These are phyloP conservation scores for Trachymyrmex septentrionalis DNA, from an alignment of 1,140 invertebrate species.

Conservation along the genomic window DNA sequence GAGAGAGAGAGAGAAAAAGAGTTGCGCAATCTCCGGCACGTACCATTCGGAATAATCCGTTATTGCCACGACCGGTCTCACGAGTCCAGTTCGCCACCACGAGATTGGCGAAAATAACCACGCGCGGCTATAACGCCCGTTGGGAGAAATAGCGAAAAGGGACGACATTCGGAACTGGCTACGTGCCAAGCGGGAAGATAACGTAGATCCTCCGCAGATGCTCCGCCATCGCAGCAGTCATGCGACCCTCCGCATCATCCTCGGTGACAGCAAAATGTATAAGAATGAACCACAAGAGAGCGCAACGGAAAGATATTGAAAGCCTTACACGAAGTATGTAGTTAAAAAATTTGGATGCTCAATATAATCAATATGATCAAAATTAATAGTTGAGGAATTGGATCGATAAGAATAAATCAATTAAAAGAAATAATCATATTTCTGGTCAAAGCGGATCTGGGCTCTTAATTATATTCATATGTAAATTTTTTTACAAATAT, in stretches of 20 bases:
- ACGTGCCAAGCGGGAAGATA: conserved; percentile 75
- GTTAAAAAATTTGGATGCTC: neutral
- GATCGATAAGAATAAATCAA: too few relatives aligned
- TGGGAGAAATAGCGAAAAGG: conserved; percentile 72
- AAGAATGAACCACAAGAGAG: neutral
- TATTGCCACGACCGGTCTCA: conserved; percentile 55
- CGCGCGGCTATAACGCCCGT: conserved; percentile 62
- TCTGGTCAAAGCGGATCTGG: too few relatives aligned
- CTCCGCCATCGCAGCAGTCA: conserved; percentile 22
- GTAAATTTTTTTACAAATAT: too few relatives aligned
- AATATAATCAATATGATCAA: neutral
- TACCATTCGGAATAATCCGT: conserved; percentile 68
- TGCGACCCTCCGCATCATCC: neutral
- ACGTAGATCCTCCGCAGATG: conserved; percentile 68
- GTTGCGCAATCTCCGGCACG: conserved; percentile 60
- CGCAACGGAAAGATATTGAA: neutral
- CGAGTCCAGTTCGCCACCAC: conserved; percentile 29
- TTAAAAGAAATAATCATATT: too few relatives aligned
- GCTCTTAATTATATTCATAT: too few relatives aligned
- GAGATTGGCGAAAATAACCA: conserved; percentile 72
- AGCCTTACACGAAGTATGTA: neutral
- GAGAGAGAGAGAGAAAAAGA: neutral
- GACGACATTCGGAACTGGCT: conserved; percentile 69
- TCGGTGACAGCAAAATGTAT: neutral
- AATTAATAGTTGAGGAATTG: too few relatives aligned